Percentiles rank a stretch among this genome's conserved stretches.
These are phyloP conservation scores for Arrhamphus sclerolepis DNA, from an alignment of 2,797 vertebrate species.

Conservation along the genomic window DNA sequence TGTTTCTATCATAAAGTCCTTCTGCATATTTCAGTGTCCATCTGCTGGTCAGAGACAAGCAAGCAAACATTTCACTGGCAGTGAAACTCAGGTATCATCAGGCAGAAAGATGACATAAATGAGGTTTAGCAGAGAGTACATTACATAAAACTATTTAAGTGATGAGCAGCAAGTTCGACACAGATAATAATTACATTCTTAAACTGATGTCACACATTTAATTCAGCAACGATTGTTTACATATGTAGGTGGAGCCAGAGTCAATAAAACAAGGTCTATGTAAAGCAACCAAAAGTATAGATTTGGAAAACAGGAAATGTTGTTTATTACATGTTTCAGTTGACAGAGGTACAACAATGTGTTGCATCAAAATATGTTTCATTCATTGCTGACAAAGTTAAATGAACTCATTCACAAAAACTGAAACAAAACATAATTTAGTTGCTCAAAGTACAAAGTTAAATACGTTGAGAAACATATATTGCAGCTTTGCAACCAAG, in stretches of 20 bases:
- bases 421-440: conserved; percentile 22
- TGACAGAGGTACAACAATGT: conserved; percentile 11
- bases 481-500: conserved; percentile 92
- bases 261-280: conserved; percentile 1
- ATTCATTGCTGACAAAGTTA: conserved; percentile 14
- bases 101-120: background rate
- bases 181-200: background rate
- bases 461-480: conserved; percentile 90
- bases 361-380: conserved; percentile 4
- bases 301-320: background rate
- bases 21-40: conserved; percentile 25
- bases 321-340: conserved; percentile 8
- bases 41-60: conserved; percentile 1
- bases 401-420: conserved; percentile 26
- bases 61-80: background rate
- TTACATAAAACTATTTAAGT: background rate
- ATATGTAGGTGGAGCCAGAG: background rate
- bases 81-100: background rate
- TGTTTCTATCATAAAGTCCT: conserved; percentile 46
- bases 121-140: too few species aligned
- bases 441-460: conserved; percentile 28
- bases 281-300: conserved; percentile 1
- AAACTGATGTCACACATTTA: conserved; percentile 4
- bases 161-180: background rate
- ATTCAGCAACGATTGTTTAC: background rate